These are phyloP conservation scores for Scolanthus callimorphus DNA, from an alignment of 92 coral and sea anemone species.

Conservation along the genomic window DNA sequence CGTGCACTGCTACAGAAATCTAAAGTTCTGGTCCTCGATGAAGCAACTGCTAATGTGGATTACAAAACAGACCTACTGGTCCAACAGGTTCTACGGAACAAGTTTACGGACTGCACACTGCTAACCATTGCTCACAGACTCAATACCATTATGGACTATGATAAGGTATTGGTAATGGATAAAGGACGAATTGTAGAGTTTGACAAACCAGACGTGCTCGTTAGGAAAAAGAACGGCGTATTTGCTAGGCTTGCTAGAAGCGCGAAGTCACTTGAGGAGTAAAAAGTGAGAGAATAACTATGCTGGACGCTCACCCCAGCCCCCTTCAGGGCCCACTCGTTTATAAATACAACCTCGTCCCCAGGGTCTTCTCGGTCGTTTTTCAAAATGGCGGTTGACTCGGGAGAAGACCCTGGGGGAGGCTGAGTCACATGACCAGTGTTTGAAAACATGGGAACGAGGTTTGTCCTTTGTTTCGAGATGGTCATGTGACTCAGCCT, in stretches of 20 bases:
- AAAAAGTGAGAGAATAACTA: too few species aligned
- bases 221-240: conserved; percentile 19
- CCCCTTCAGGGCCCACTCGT: too few species aligned
- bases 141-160: conserved; percentile 41
- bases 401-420: too few species aligned
- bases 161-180: conserved; percentile 44
- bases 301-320: too few species aligned
- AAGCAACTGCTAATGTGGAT: conserved; percentile 25
- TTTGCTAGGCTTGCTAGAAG: conserved; percentile 24
- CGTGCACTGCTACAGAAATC: conserved; percentile 15
- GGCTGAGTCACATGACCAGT: too few species aligned
- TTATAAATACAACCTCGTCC: too few species aligned
- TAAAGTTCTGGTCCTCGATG: conserved; percentile 17
- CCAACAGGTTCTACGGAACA: conserved; percentile 15
- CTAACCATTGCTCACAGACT: conserved; percentile 35
- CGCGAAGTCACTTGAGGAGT: too few species aligned
- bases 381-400: too few species aligned
- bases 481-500: too few species aligned
- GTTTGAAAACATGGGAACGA: too few species aligned
- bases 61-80: conserved; percentile 11
- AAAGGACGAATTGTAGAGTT: conserved; percentile 27
- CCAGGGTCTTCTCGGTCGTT: too few species aligned
- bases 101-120: conserved; percentile 17
- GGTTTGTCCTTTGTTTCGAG: too few species aligned
- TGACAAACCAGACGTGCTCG: conserved; percentile 33